Base-by-base conservation (phyloP, 1,140 invertebrate genomes). In the Apocrypta bakeri region DNA sequence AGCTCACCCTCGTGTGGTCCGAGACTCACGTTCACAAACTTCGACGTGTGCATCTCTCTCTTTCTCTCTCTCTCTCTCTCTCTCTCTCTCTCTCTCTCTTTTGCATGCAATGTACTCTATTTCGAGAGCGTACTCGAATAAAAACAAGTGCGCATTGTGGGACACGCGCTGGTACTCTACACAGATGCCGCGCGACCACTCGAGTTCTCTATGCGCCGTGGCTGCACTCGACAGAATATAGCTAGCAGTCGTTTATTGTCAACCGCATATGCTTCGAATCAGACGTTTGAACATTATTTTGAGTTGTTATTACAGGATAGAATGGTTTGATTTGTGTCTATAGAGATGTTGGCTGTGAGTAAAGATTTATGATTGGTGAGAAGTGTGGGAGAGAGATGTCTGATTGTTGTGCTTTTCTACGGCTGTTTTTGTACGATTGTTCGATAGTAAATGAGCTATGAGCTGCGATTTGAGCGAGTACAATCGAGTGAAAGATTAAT, bases 131-230 rank as follows among this genome's bases (percentile, higher is more conserved):
- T 37, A 21, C 72, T 81, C 63, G 61, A 75, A 61, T 42, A 86
- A 74, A 83, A 84, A 87, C 69, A 88, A 91, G 90, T 88, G 84
- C 86, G 87, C 88, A 90, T 91, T 91, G 90, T 91, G 83, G 81
- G 88, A 87, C 90, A 91, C 90, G 90, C 89, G 90, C 88, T 86
- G 81, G 85, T 84, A 89, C 90, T 90, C 56, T 11, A 66, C 48
- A 90, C 88, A 90, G 88, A 91, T 88, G 89, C 90, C 87, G 86
- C 83, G 85, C 48, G 48, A 71, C 11, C 25, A 64, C 68, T 71
- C 77, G 40, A 27, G 24, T 12, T 24, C 61, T n/a, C 61, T 25
- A 24, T 64, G 61, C 42, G 42, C 42, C 21, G 14, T 17, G 42
- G 21, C 21, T 56, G 33, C 33, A 56, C 48, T 56, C 48, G 48